A percentile compares a stretch with the other conserved stretches of the same genome.
phyloP scores from a whole-genome alignment of 2,888 invertebrate genomes.

The Protodeltote pygarga region DNA sequence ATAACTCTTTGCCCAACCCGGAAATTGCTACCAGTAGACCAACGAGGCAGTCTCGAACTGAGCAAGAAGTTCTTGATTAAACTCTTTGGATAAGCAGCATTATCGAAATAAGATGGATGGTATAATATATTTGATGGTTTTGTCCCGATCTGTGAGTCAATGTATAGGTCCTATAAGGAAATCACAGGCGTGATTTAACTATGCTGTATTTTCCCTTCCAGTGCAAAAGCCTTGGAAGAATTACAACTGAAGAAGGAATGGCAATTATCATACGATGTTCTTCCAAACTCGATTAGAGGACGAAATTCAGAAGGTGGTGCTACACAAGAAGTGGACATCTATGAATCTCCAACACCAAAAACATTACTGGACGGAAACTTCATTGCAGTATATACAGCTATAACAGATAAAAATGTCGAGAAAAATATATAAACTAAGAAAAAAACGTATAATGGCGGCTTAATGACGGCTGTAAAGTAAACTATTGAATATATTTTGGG shows the following conservation, averaged over 20 bases:
- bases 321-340: too few relatives aligned
- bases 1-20: too few relatives aligned
- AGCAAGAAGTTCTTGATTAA: too few relatives aligned
- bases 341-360: conserved; percentile 5
- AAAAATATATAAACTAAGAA: conserved; percentile 23
- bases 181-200: background rate
- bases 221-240: conserved; percentile 67
- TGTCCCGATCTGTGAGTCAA: too few relatives aligned
- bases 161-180: too few relatives aligned
- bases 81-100: too few relatives aligned
- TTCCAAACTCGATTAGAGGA: conserved; percentile 56
- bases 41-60: too few relatives aligned
- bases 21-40: too few relatives aligned
- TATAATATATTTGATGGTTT: too few relatives aligned
- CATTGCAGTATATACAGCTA: conserved; percentile 65
- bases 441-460: conserved; percentile 43
- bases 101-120: too few relatives aligned
- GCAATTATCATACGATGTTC: conserved; percentile 66
- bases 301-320: too few relatives aligned
- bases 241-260: conserved; percentile 75
- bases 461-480: conserved; percentile 62
- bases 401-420: conserved; percentile 36
- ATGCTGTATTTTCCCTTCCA: conserved; percentile 40
- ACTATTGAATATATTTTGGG: conserved; percentile 15
- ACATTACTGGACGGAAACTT: conserved; percentile 39